phyloP scores from a whole-genome alignment of 2,113 vertebrate genomes.

The Gnathonemus echidnorhynchus region DNA sequence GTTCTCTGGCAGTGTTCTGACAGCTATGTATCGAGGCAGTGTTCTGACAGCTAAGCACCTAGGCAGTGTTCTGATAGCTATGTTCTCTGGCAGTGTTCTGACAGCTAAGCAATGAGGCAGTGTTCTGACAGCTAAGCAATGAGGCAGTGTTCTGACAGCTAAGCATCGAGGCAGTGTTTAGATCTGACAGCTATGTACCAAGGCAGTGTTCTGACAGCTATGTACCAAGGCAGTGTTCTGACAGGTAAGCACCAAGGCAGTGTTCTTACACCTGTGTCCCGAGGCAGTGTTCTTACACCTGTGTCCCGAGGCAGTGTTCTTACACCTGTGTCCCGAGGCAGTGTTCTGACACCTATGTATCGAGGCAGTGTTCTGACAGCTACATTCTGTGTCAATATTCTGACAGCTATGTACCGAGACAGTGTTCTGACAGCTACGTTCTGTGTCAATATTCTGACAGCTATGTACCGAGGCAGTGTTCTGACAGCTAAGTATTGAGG shows the following conservation, averaged over 20 bases:
- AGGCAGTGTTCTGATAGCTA: background rate
- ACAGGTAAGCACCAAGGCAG: background rate
- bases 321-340: too few species aligned
- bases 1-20: background rate
- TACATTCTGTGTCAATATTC: background rate
- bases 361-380: background rate
- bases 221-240: background rate
- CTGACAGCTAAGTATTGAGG: background rate
- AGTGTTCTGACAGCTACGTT: background rate
- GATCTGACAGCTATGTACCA: background rate
- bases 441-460: background rate
- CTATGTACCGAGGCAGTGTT: background rate
- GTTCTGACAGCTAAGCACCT: background rate
- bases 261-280: background rate
- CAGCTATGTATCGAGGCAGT: background rate
- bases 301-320: too few species aligned
- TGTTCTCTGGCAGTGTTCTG: accelerated
- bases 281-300: too few species aligned
- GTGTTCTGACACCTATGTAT: background rate
- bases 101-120: background rate
- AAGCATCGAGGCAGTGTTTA: too few species aligned
- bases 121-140: background rate
- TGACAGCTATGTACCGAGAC: background rate
- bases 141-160: too few species aligned
- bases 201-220: background rate